Conservation (phyloP, 2,888 invertebrate genomes). For the Habrosyne pyritoides region DNA sequence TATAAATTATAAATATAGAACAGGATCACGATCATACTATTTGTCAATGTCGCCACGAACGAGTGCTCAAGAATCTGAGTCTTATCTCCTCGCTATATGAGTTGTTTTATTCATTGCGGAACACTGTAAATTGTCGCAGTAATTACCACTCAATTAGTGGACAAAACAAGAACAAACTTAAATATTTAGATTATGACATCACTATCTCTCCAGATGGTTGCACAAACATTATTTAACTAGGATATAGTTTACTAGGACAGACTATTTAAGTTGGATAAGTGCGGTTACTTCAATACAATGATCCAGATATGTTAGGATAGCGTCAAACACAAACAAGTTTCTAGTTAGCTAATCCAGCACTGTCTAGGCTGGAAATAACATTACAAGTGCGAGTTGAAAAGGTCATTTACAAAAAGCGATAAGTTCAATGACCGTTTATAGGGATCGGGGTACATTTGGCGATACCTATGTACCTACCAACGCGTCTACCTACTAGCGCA, state of each 20-base stretch:
- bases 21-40: conserved; percentile 9
- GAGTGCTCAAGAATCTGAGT: background rate
- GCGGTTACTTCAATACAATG: background rate
- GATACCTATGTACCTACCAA: conserved; percentile 18
- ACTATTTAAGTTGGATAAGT: background rate
- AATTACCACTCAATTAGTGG: background rate
- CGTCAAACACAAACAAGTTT: background rate
- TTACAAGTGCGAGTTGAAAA: conserved; percentile 15
- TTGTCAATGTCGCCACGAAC: conserved; percentile 1
- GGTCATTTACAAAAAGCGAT: conserved; percentile 30
- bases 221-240: background rate
- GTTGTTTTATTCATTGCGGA: background rate
- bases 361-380: conserved; percentile 20
- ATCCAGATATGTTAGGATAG: background rate
- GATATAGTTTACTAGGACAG: background rate
- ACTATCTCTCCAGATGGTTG: background rate
- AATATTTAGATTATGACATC: conserved; percentile 2
- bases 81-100: conserved; percentile 2
- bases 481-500: conserved; percentile 20
- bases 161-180: background rate
- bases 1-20: conserved; percentile 27
- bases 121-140: background rate
- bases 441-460: conserved; percentile 28
- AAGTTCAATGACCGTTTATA: conserved; percentile 39
- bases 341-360: background rate